Evolutionary conservation across 1,140 invertebrate species (phyloP).

Genomic region (Trichonephila clavata): DNA sequence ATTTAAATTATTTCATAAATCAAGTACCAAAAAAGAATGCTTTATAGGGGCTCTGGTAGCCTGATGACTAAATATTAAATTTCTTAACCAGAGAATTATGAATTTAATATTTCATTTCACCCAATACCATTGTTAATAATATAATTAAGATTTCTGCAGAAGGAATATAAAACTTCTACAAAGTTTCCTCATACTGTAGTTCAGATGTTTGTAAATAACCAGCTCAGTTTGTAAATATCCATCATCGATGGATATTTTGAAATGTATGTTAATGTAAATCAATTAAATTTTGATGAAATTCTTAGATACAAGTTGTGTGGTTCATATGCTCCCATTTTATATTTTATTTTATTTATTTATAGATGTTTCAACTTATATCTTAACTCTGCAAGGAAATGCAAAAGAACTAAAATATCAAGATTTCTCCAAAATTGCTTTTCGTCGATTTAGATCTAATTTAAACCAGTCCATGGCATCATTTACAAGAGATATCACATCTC

Average conservation of each 20-base stretch:
- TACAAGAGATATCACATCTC: neutral
- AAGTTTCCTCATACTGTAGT: no score
- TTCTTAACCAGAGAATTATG: neutral
- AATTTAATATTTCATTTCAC: neutral
- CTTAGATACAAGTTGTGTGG: no score
- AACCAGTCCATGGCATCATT: neutral
- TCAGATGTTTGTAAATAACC: no score
- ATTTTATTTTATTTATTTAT: neutral
- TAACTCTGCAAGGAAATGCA: neutral
- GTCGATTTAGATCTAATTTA: neutral
- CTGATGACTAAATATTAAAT: no score
- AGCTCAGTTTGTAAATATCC: no score
- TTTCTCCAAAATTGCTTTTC: neutral
- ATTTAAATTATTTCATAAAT: no score
- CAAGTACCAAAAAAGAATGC: no score
- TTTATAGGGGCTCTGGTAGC: no score
- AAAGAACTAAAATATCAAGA: neutral
- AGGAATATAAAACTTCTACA: neutral
- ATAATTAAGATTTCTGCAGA: neutral
- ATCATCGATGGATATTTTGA: no score
- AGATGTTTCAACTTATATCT: conserved; percentile 9
- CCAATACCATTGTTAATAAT: neutral
- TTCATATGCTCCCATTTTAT: neutral
- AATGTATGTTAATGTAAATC: no score
- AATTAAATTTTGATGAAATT: no score